Percentiles rank a stretch among this genome's conserved stretches.
Evolutionary conservation across 2,888 invertebrate genomes (phyloP).

Genomic region (Eilema sororculum): DNA sequence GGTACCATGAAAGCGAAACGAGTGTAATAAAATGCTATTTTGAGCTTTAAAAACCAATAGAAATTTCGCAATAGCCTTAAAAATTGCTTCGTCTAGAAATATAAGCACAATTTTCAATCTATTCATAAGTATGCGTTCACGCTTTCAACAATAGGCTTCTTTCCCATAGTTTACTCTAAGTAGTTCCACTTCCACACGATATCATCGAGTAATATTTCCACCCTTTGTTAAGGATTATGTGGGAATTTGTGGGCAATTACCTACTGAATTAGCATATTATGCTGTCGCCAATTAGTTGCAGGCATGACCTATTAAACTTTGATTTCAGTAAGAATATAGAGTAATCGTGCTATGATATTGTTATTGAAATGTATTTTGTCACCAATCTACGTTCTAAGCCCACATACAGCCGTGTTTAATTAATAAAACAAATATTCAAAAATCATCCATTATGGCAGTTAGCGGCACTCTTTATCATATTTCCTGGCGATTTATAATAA

Average conservation of each 20-base stretch:
- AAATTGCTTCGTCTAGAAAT: not conserved
- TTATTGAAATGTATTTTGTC: not conserved
- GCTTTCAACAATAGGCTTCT: constrained; percentile 32
- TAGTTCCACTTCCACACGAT: constrained; percentile 41
- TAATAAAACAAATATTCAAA: not conserved
- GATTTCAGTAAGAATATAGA: constrained; percentile 6
- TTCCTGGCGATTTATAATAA: too few species aligned
- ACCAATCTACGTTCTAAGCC: too few species aligned
- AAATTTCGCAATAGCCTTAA: not conserved
- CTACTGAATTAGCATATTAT: constrained; percentile 36
- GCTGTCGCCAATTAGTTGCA: constrained; percentile 50
- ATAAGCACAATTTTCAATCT: not conserved
- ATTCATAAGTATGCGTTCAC: not conserved
- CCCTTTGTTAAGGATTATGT: constrained; percentile 53
- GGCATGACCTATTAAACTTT: constrained; percentile 48
- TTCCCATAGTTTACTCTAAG: constrained; percentile 52
- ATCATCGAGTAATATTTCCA: constrained; percentile 48
- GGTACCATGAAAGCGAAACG: too few species aligned
- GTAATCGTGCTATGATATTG: not conserved
- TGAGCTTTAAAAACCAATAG: not conserved
- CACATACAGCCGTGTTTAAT: not conserved
- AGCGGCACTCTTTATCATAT: too few species aligned
- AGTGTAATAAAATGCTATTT: too few species aligned
- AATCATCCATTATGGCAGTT: not conserved
- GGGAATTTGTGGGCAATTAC: constrained; percentile 55